Base-by-base conservation (phyloP, 1,140 invertebrate species). In the Bombus haemorrhoidalis region DNA sequence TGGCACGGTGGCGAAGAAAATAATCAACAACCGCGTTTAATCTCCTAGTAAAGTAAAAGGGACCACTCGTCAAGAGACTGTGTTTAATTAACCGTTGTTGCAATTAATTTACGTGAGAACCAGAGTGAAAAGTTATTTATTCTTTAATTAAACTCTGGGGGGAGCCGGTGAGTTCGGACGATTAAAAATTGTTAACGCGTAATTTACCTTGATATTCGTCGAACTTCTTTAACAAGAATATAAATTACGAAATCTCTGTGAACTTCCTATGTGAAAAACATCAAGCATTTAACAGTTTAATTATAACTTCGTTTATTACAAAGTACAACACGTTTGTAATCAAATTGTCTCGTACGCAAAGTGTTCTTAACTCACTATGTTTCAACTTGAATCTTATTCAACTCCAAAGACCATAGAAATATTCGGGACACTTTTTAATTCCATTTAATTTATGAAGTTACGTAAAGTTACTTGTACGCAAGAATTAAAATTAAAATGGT, bases 41-140 rank as follows among this genome's bases (percentile, higher is more conserved):
- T 41, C 28, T n/a, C 3, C 39, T 62, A 15, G 59, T 8, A 78
- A 64, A 25, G 37, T 64, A 39, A 64, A 78, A 78, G 37, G 39
- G 28, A 32, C 18, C 18, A 77, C 25, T 77, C 34, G 22, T 62
- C 25, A 64, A 59, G 53, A 34, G 74, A 72, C 34, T 8, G 74
- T 76, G 37, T 76, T 76, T 76, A 76, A 76, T 59, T 76, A 72
- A 28, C 22, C 39, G 25, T n/a, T 78, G 53, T 41, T 78, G 59
- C 37, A 10, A 64, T 78, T 41, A 39, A 78, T 78, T 64, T 41
- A 37, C 37, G 76, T 2, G 53, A 62, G 57, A 41, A 41, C 12
- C 6, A 18, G 37, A 22, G 76, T 39, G 76, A 64, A 41, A 41
- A 64, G 53, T 78, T 62, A 77, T 77, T 62, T 64, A 64, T 78